Base-by-base conservation (phyloP, 2,113 vertebrate species). In the Thunnus maccoyii region DNA sequence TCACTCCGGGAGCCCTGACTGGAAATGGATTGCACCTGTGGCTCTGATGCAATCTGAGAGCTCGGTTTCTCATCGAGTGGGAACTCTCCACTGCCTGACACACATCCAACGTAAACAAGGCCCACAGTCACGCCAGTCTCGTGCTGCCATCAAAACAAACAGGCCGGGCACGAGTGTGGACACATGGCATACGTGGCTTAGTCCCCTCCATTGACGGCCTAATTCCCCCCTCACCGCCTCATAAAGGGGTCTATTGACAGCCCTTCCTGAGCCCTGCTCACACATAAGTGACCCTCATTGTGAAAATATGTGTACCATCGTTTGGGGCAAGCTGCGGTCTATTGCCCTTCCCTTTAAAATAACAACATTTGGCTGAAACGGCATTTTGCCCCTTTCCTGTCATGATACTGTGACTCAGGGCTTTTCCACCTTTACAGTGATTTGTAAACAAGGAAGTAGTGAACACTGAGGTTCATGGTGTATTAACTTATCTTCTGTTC, bases 231-330 rank as follows among this genome's bases (percentile, higher is more conserved):
- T 71, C 80, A 44, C 51, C 7, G 54, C 54, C 58, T 84, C 88
- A 94, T 95, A 94, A 95, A 93, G 90, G 89, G 67, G 36, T 80
- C 89, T 90, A 94, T 94, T 94, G 93, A 95, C 86, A 84, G 85
- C 46, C 81, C 86, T 93, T 93, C 92, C 91, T 92, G 90, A 90
- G 89, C 77, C 76, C 55, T 60, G 80, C 87, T 87, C 88, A 89
- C 88, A 92, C 88, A 92, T 90, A 88, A 91, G 83, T 90, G 84
- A 88, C 83, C 80, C 86, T 91, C 91, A 90, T 91, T 94, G 92
- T 91, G 81, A 90, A 94, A 93, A 86, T 90, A 90, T 93, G 88
- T 89, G 91, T 85, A 78, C 36, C 80, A 78, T 79, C 52, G 47
- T 86, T 82, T 84, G 71, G 76, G 79, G 82, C 54, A 87, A 72